These are phyloP conservation scores for Urosaurus nigricauda DNA, from an alignment of 2,797 vertebrate genomes.

Conservation along the genomic window DNA sequence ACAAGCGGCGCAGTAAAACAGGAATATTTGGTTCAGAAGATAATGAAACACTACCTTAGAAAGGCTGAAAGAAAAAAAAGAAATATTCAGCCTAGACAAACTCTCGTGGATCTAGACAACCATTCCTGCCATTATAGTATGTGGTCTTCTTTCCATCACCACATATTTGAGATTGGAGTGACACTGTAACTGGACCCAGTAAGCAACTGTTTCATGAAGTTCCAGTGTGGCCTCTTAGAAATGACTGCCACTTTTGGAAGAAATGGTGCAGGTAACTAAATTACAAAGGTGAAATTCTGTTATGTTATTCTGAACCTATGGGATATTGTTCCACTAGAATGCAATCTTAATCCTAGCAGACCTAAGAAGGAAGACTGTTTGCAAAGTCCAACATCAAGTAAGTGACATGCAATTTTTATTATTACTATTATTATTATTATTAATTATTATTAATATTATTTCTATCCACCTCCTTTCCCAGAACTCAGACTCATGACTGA, in stretches of 20 bases:
- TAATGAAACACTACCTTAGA: not conserved
- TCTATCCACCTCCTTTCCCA: no score
- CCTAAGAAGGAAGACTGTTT: not conserved
- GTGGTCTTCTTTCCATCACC: not conserved
- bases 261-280: not conserved
- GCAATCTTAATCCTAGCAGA: not conserved
- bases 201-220: not conserved
- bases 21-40: slow-evolving; percentile 34
- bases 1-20: not conserved
- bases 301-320: not conserved
- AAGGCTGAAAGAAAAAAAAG: not conserved
- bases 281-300: not conserved
- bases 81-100: not conserved
- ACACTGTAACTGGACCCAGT: not conserved
- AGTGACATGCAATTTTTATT: not conserved
- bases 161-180: no score
- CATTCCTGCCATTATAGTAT: not conserved
- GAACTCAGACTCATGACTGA: no score
- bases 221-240: not conserved
- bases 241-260: not conserved
- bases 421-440: not conserved
- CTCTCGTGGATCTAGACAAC: not conserved
- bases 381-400: not conserved
- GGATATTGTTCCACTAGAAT: slow-evolving; percentile 1
- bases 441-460: not conserved